A percentile compares a stretch with the other conserved stretches of the same genome.
phyloP scores from a whole-genome alignment of 2,888 invertebrate species.

The Teleiodes luculella region DNA sequence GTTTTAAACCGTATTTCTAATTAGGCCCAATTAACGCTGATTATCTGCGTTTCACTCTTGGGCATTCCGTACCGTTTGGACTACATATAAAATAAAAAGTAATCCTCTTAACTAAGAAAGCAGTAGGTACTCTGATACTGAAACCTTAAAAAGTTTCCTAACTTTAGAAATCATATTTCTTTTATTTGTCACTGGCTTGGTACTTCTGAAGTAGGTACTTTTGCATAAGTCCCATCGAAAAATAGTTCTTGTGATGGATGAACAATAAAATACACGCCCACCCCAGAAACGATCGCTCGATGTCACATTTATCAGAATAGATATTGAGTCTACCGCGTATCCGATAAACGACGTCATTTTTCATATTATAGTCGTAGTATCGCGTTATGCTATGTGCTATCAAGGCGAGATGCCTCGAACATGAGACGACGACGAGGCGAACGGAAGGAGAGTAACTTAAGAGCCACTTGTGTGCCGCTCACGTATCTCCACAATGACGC shows the following conservation, averaged over 20 bases:
- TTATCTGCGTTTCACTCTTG: slow-evolving; percentile 31
- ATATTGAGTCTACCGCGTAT: not conserved
- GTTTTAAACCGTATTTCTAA: slow-evolving; percentile 28
- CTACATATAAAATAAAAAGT: not conserved
- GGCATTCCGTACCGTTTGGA: slow-evolving; percentile 10
- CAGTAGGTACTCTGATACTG: too few relatives aligned
- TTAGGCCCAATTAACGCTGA: slow-evolving; percentile 45
- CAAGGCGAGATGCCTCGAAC: slow-evolving; percentile 34
- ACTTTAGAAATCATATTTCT: too few relatives aligned
- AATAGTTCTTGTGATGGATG: too few relatives aligned
- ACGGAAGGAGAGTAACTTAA: slow-evolving; percentile 48
- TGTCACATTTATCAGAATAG: too few relatives aligned
- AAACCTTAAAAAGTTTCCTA: too few relatives aligned
- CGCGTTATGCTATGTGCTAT: not conserved
- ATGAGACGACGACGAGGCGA: slow-evolving; percentile 34
- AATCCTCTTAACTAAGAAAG: not conserved
- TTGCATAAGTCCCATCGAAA: too few relatives aligned
- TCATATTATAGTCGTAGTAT: not conserved
- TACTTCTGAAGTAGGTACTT: too few relatives aligned
- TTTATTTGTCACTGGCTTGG: too few relatives aligned
- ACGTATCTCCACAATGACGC: slow-evolving; percentile 48
- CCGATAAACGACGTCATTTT: not conserved
- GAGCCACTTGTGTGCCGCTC: slow-evolving; percentile 34
- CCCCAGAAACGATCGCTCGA: too few relatives aligned
- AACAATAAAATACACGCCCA: not conserved